Base-by-base conservation (phyloP, 2,797 vertebrate species). In the Philypnodon macrostomus region DNA sequence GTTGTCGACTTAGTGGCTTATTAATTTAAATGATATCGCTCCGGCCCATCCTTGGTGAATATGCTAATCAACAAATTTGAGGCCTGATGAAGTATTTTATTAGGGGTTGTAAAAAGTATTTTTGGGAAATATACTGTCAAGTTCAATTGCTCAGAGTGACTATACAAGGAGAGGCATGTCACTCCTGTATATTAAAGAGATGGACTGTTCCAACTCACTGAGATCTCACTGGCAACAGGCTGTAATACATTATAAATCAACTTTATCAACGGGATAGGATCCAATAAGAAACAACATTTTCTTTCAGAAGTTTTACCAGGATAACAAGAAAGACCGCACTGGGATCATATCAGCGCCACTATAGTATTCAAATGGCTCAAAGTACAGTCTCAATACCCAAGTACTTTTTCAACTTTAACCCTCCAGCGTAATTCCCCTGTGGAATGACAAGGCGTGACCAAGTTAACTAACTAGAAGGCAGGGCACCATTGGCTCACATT, bases 31-130 rank as follows among this genome's bases (percentile, higher is more conserved):
- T 58, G 65, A 71, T 64, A 79, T 63, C 48, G 62, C 74, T 73
- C 67, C 61, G 58, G 75, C 67, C 80, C 57, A 76, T 75, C 63
- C 17, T 36, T 32, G 50, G 47, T 64, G 77, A 81, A 84, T 87
- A 85, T 87, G 78, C 77, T 87, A 85, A 89, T 88, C 75, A 84
- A 80, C 73, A 73, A 77, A 81, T 83, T 84, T 75, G 67, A 84
- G 72, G 63, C 70, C 58, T 81, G 77, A 85, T 79, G 83, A 81
- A 81, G 70, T 80, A 71, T 77, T 87, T 85, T 82, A 86, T 15
- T 53, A 83, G 74, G 58, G 31, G 68, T 75, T 70, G 76, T 85
- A 75, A 87, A 41, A 82, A 75, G 73, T 74, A 73, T 81, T 87
- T 86, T 76, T 53, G 66, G 70, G 75, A 77, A 70, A 74, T 77